Conservation (phyloP, 2,888 invertebrate genomes). For the Leptinotarsa haldemani region DNA sequence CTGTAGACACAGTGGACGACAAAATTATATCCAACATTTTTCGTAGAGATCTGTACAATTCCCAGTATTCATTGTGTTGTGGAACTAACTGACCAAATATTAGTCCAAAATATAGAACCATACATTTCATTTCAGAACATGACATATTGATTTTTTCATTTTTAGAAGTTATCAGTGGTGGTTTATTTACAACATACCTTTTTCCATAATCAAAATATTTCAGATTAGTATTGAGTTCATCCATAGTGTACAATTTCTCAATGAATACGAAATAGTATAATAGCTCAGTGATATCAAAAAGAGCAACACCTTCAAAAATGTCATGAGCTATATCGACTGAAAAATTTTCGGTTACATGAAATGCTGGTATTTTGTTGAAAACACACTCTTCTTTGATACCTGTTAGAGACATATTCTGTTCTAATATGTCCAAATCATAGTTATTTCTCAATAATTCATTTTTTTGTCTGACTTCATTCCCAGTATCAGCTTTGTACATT, state of each 20-base stretch:
- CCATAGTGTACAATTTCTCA: constrained; percentile 39
- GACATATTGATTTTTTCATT: constrained; percentile 42
- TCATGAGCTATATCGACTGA: constrained; percentile 48
- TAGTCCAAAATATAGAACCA: constrained; percentile 39
- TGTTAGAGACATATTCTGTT: constrained; percentile 31
- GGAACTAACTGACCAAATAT: constrained; percentile 47
- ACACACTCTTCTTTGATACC: constrained; percentile 43
- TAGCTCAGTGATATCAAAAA: constrained; percentile 40
- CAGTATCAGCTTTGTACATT: constrained; percentile 26
- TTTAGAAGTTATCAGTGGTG: constrained; percentile 38
- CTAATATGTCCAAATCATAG: constrained; percentile 34
- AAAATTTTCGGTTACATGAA: constrained; percentile 48
- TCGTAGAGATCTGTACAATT: constrained; percentile 40
- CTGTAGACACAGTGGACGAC: constrained; percentile 12
- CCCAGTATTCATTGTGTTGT: constrained; percentile 41
- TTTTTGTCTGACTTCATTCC: constrained; percentile 20
- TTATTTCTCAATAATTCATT: constrained; percentile 30
- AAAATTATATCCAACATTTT: constrained; percentile 38
- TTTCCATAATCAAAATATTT: constrained; percentile 35
- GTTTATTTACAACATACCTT: constrained; percentile 39
- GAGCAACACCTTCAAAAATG: constrained; percentile 47
- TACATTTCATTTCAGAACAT: constrained; percentile 43
- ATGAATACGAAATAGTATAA: constrained; percentile 40
- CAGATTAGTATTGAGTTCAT: constrained; percentile 35
- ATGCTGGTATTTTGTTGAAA: constrained; percentile 40